Evolutionary conservation across 2,113 vertebrate genomes (phyloP), one percentile per base, ranked within the genome.

Genomic region (Microcebus ravelobensis): DNA sequence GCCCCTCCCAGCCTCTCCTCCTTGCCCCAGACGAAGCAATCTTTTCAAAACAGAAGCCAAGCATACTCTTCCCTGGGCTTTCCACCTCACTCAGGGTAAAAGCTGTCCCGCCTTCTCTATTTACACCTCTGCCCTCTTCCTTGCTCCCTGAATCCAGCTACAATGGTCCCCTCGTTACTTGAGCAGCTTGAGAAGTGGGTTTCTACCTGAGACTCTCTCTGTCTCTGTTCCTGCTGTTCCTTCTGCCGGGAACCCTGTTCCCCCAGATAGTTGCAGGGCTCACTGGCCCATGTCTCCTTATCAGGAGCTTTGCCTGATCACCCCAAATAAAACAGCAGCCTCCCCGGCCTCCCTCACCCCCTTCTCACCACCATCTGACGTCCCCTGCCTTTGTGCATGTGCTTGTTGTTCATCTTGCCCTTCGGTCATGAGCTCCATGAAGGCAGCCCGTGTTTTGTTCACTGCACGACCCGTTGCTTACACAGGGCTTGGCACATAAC

Each of bases 91-190:
- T 48, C 18, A 2, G 14, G 31, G 57, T 59, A 6, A 95, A 95
- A 27, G 65, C 34, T 29, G 29, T 70, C 29, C 63, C 36, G 70
- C 90, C 42, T 27, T 18, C 20, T 7, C 4, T 29, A 25, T 0
- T 12, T 63, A 50, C 3, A 48, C 36, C 65, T 74, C 23, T 73
- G 57, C 13, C 42, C 17, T 17, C 25, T 29, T 29, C 29, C 14
- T 23, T n/a, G 45, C 52, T 55, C 52, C 52, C 52, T 18, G 52
- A 55, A 55, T 55, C 52, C 52, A 55, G 52, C 10, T 1, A 12
- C 0, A 4, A 11, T 3, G 20, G 10, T 34, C 25, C n/a, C 67
- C 42, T 67, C 1, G 23, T 31, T 68, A 2, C 1, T 2, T 55
- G 77, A 83, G 39, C 23, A 83, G 39, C 23, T 36, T 27, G 6